phyloP scores from a whole-genome alignment of 2,888 invertebrate species.

The Dioctria rufipes region DNA sequence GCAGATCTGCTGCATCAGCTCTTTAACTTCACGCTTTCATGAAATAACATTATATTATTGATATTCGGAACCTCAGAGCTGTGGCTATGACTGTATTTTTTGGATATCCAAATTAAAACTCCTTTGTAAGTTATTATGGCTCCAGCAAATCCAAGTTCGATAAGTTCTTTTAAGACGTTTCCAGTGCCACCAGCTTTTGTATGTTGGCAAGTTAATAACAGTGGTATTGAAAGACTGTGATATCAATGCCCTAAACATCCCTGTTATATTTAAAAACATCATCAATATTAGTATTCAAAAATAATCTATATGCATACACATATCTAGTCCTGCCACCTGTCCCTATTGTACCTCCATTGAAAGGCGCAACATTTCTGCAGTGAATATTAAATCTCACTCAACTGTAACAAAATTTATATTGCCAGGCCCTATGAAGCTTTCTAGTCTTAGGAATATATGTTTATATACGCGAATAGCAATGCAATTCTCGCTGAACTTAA shows the following conservation, averaged over 20 bases:
- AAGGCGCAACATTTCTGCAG: no score
- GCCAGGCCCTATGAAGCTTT: conserved; percentile 74
- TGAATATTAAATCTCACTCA: conserved; percentile 91
- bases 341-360: conserved; percentile 98
- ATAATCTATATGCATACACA: neutral
- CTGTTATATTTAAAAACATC: conserved; percentile 69
- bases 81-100: conserved; percentile 87
- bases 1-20: conserved; percentile 81
- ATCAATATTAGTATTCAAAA: neutral
- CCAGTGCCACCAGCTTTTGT: conserved; percentile 99
- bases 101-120: conserved; percentile 94
- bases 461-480: conserved; percentile 91
- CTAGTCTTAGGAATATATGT: conserved; percentile 80
- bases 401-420: conserved; percentile 75
- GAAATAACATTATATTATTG: conserved; percentile 96
- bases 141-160: conserved; percentile 87
- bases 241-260: conserved; percentile 94
- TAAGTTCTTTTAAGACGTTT: conserved; percentile 96
- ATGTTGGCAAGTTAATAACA: neutral
- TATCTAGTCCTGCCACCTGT: conserved; percentile 90
- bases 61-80: conserved; percentile 99
- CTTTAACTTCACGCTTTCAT: conserved; percentile 78
- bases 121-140: conserved; percentile 89
- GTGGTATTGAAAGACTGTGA: neutral
- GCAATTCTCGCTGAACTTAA: conserved; percentile 98